phyloP scores from a whole-genome alignment of 2,113 vertebrate genomes.

The Cinclus cinclus region DNA sequence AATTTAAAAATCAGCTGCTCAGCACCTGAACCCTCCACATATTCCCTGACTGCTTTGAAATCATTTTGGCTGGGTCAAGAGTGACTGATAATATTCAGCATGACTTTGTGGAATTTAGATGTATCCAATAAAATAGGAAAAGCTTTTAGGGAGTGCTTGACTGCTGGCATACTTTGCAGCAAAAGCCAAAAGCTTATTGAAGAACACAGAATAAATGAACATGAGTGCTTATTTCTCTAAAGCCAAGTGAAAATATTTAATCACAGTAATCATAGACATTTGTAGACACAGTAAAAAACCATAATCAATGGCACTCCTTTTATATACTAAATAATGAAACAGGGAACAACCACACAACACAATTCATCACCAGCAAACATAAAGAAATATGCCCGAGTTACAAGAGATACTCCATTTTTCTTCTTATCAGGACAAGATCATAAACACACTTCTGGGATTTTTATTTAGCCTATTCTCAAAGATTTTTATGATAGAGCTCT shows the following conservation, averaged over 20 bases:
- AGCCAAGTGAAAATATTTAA: neutral
- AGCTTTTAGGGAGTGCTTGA: conserved; percentile 1
- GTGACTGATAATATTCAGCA: neutral
- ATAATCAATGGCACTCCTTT: neutral
- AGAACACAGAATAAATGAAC: neutral
- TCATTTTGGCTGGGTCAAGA: neutral
- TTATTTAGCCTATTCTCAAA: neutral
- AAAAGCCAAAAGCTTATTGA: neutral
- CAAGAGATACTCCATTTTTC: neutral
- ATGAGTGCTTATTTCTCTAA: neutral
- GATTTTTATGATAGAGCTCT: neutral
- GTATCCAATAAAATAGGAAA: neutral
- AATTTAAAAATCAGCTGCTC: neutral
- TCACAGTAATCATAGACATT: neutral
- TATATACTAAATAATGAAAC: neutral
- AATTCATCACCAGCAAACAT: neutral
- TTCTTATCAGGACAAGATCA: neutral
- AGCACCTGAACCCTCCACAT: neutral
- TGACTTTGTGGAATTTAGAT: neutral
- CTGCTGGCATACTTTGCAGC: neutral
- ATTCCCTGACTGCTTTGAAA: neutral
- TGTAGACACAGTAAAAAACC: neutral
- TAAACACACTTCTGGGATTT: neutral
- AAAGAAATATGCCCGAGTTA: neutral
- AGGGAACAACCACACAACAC: neutral